Base-by-base conservation (phyloP, 2,797 vertebrate genomes). In the Telmatherina bonti region DNA sequence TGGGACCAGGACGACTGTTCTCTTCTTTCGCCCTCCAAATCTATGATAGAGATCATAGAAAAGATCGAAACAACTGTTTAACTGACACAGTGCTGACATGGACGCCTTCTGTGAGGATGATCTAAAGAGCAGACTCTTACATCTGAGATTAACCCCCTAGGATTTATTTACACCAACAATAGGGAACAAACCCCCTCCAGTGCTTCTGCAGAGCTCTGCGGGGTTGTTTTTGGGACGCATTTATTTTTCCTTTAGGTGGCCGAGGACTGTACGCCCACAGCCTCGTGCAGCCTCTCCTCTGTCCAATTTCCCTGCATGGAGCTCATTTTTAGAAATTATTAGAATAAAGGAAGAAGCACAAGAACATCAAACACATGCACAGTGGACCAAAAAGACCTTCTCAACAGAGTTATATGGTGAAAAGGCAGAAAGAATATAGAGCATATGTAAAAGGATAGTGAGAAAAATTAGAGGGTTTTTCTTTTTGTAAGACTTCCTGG, bases 41-140 rank as follows among this genome's bases (percentile, higher is more conserved):
- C 97, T 0, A 95, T 96, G 74, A 94, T 99, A 91, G 98, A 99
- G 88, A 97, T 99, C 92, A 99, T 99, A 1, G 97, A 99, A 91
- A 99, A 97, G 74, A 99, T 99, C 63, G 98, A 99, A 93, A 99
- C 98, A 86, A 99, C 97, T 56, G 98, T 99, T 90, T 99, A 93
- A 96, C 66, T 33, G 45, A 66, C 51, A 5, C 4, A 47, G 24
- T 31, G 9, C 26, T 1, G 18, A 58, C 31, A 11, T 15, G 67
- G 80, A 81, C 35, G 12, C 54, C 51, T n/a, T 60, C 78, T 66
- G 59, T 16, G 68, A 55, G 10, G 75, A 67, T 63, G 72, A 76
- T 36, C 70, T 31, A 51, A 67, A 0, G 61, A 67, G 60, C 62
- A 65, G 47, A 52, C 49, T 49, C 33, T 13, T 26, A 24, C 54